Percentiles rank a stretch among this genome's conserved stretches.
phyloP scores from a whole-genome alignment of 2,113 vertebrate species.

The Podarcis muralis region DNA sequence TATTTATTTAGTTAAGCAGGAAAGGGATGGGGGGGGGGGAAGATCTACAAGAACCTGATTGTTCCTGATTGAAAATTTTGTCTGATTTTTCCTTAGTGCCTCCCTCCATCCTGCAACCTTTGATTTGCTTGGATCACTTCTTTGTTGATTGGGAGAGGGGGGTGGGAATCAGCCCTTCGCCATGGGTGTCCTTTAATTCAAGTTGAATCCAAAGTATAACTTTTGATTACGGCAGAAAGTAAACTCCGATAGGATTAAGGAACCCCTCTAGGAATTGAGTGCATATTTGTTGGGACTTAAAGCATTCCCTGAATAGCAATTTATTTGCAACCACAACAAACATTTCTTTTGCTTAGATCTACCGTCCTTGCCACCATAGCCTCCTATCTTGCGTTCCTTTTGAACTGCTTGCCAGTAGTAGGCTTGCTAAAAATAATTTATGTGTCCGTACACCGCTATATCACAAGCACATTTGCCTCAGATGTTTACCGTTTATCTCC shows the following conservation, averaged over 20 bases:
- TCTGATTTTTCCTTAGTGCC: constrained; percentile 46
- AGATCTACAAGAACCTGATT: constrained; percentile 55
- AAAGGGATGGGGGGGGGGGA: constrained; percentile 15
- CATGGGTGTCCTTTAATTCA: constrained; percentile 67
- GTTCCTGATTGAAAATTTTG: constrained; percentile 58
- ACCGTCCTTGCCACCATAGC: constrained; percentile 54
- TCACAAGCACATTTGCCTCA: constrained; percentile 12
- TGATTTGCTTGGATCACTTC: constrained; percentile 63
- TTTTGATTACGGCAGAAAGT: constrained; percentile 75
- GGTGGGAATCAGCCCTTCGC: constrained; percentile 59
- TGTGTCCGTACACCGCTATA: constrained; percentile 36
- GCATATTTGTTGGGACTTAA: constrained; percentile 71
- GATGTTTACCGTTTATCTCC: constrained; percentile 19
- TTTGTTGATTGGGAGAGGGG: constrained; percentile 62
- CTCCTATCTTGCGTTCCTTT: constrained; percentile 40
- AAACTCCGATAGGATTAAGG: constrained; percentile 76
- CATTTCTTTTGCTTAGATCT: constrained; percentile 66
- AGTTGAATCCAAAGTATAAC: constrained; percentile 72
- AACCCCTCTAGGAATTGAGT: constrained; percentile 68
- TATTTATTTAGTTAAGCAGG: constrained; percentile 61
- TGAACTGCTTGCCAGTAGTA: constrained; percentile 48
- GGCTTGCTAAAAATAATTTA: constrained; percentile 41
- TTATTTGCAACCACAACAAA: constrained; percentile 73
- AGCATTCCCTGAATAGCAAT: constrained; percentile 71
- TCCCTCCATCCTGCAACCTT: neutral